Evolutionary conservation across 2,888 invertebrate species (phyloP).

Genomic region (Drosophila setosimentum): DNA sequence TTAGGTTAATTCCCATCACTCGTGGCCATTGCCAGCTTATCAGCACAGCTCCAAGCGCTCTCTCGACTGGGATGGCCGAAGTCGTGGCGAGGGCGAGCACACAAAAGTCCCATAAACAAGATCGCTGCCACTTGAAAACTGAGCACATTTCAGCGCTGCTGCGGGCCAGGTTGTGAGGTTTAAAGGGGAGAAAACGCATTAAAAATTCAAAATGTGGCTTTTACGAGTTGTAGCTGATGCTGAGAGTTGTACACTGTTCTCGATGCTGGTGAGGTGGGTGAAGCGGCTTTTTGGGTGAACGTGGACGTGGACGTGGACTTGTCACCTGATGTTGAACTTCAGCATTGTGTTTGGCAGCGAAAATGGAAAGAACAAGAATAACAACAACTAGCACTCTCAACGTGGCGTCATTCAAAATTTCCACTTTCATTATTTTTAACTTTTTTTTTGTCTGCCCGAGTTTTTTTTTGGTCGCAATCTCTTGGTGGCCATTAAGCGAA

Average conservation of each 20-base stretch:
- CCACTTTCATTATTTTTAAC: constrained; percentile 76
- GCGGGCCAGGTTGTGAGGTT: constrained; percentile 6
- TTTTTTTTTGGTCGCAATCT: constrained; percentile 30
- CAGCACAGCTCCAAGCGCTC: constrained; percentile 26
- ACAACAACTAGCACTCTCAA: constrained; percentile 27
- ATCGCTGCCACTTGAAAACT: constrained; percentile 72
- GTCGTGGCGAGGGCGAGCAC: constrained; percentile 5
- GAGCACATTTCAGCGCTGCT: constrained; percentile 55
- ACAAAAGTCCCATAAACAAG: constrained; percentile 74
- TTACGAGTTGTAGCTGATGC: constrained; percentile 53
- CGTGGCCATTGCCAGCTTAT: constrained; percentile 17
- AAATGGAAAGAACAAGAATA: constrained; percentile 10
- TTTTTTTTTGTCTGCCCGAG: constrained; percentile 19
- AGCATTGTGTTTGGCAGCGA: constrained; percentile 14
- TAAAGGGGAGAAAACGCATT: constrained; percentile 41
- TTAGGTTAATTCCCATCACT: constrained; percentile 49
- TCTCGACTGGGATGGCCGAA: not conserved
- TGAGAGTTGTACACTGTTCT: constrained; percentile 11
- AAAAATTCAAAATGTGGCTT: constrained; percentile 75
- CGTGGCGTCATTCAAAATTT: constrained; percentile 66
- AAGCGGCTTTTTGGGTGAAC: not conserved
- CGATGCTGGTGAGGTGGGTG: not conserved
- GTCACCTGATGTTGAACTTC: constrained; percentile 45
- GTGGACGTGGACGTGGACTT: not conserved
- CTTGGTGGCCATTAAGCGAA: constrained; percentile 50